A percentile compares a stretch with the other conserved stretches of the same genome.
These are phyloP conservation scores for Lophius piscatorius DNA, from an alignment of 2,113 vertebrate genomes.

Conservation along the genomic window DNA sequence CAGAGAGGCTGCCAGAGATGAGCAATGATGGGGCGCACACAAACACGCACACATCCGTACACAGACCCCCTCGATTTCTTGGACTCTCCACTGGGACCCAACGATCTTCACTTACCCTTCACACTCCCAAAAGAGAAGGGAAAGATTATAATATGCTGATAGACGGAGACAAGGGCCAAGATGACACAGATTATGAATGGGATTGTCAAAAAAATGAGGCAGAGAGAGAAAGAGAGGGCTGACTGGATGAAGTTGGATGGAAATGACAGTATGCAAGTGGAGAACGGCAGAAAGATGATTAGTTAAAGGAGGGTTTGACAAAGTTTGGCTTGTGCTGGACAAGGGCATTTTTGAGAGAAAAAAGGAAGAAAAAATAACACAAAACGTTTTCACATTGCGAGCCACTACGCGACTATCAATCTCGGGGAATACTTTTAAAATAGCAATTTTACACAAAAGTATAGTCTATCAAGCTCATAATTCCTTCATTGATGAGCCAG, in stretches of 20 bases:
- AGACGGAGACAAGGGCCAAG: conserved; percentile 17
- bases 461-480: too few relatives aligned
- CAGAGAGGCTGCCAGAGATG: conserved; percentile 68
- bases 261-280: not conserved
- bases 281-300: not conserved
- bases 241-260: not conserved
- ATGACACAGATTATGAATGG: conserved; percentile 12
- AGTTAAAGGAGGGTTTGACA: not conserved
- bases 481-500: too few relatives aligned
- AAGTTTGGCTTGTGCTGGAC: not conserved
- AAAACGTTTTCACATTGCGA: not conserved
- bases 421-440: not conserved
- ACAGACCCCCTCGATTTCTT: conserved; percentile 35
- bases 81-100: conserved; percentile 52
- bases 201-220: not conserved
- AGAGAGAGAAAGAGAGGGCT: not conserved
- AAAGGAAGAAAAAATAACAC: not conserved
- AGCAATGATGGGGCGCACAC: conserved; percentile 64
- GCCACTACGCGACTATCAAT: not conserved
- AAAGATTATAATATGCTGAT: conserved; percentile 47
- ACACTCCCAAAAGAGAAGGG: conserved; percentile 46
- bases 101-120: conserved; percentile 72
- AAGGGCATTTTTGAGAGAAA: not conserved
- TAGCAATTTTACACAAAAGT: not conserved
- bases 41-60: conserved; percentile 29